phyloP scores from a whole-genome alignment of 2,113 vertebrate species.

The Corapipo altera region DNA sequence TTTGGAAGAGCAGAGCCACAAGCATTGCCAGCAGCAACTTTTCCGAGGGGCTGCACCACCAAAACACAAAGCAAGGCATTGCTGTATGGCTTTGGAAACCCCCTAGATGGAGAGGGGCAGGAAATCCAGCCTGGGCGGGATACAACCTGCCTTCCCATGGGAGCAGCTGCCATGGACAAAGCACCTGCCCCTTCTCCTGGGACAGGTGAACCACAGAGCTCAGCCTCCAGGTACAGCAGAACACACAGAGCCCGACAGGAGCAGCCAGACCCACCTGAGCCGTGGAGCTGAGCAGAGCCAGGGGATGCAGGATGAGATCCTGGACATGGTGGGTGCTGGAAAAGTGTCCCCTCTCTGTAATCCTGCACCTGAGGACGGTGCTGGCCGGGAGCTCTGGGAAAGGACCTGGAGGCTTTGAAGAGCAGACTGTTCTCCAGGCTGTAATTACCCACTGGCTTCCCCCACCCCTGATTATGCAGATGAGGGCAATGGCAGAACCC shows the following conservation, averaged over 20 bases:
- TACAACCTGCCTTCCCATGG: not conserved
- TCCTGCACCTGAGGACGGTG: rapidly evolving
- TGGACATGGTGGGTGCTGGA: not conserved
- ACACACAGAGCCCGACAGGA: rapidly evolving
- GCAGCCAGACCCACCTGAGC: not conserved
- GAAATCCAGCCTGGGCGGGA: not conserved
- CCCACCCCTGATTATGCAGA: slow-evolving; percentile 26
- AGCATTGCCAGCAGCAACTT: not conserved
- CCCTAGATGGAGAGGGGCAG: not conserved
- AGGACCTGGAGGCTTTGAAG: not conserved
- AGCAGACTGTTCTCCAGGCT: not conserved
- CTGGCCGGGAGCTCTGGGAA: not conserved
- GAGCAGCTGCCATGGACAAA: rapidly evolving
- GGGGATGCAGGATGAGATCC: not conserved
- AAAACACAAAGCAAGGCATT: rapidly evolving
- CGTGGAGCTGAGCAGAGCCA: rapidly evolving
- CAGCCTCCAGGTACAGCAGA: not conserved
- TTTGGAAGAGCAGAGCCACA: not conserved
- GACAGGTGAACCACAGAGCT: rapidly evolving
- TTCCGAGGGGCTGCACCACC: not conserved
- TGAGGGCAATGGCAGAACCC: not conserved
- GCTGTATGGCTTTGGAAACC: not conserved
- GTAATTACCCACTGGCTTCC: slow-evolving; percentile 13
- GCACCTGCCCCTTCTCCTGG: not conserved
- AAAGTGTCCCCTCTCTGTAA: rapidly evolving